These are phyloP conservation scores for Labeo catla DNA, from an alignment of 2,113 vertebrate species.

Conservation along the genomic window DNA sequence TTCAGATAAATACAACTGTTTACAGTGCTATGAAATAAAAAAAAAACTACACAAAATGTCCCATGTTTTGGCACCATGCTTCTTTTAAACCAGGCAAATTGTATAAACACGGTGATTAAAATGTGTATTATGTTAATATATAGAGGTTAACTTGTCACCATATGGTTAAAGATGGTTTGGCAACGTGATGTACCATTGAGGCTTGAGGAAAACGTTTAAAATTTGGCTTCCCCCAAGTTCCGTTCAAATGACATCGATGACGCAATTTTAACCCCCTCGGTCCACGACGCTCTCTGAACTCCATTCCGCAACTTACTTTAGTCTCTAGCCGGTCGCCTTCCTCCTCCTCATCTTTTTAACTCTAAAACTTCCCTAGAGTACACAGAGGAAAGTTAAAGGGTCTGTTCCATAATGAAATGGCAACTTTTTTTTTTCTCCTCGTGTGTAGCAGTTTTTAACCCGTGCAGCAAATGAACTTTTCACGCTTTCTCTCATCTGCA, in stretches of 20 bases:
- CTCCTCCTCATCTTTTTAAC: slow-evolving; percentile 53
- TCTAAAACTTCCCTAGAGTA: slow-evolving; percentile 53
- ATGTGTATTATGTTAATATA: neutral
- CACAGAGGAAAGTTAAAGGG: slow-evolving; percentile 23
- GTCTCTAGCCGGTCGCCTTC: slow-evolving; percentile 56
- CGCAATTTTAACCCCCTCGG: slow-evolving; percentile 58
- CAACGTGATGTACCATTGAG: too few species aligned
- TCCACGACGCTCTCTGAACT: slow-evolving; percentile 64
- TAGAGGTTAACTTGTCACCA: neutral
- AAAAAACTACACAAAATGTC: slow-evolving; percentile 61
- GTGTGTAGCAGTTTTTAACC: neutral
- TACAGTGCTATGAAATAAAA: slow-evolving; percentile 58
- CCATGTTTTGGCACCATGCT: neutral
- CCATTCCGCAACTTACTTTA: slow-evolving; percentile 79
- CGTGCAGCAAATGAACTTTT: neutral
- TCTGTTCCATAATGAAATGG: slow-evolving; percentile 1
- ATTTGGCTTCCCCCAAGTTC: neutral
- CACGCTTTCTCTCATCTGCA: neutral
- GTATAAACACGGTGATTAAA: neutral
- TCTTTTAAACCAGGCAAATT: neutral
- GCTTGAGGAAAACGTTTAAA: neutral
- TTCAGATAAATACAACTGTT: slow-evolving; percentile 39
- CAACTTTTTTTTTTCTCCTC: neutral
- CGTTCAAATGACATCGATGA: neutral
- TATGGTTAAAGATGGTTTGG: neutral